phyloP scores from a whole-genome alignment of 64 coral and sea anemone genomes.

The Pocillopora verrucosa region DNA sequence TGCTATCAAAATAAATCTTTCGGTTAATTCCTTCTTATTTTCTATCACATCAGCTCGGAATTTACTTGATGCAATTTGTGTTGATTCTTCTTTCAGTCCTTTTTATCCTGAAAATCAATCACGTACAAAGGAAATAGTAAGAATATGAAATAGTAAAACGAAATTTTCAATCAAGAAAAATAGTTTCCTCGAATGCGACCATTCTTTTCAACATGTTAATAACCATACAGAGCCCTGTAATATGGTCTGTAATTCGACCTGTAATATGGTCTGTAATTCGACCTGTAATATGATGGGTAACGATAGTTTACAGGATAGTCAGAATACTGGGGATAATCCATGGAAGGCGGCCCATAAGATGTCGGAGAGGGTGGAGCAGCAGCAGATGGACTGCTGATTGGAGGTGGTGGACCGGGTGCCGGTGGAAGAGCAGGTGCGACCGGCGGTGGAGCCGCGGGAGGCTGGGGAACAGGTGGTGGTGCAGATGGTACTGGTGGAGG shows the following conservation, averaged over 20 bases:
- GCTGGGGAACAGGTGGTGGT: not conserved
- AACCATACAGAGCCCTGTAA: conserved; percentile 2
- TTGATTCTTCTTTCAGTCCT: not conserved
- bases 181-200: not conserved
- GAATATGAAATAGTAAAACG: not conserved
- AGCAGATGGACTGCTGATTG: not conserved
- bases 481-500: conserved; percentile 1
- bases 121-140: not conserved
- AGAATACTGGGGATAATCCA: conserved; percentile 27
- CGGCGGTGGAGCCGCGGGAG: not conserved
- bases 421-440: not conserved
- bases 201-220: not conserved
- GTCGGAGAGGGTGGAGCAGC: not conserved
- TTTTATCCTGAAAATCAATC: conserved; percentile 16
- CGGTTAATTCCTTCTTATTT: too few species aligned
- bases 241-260: not conserved
- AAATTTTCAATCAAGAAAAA: not conserved
- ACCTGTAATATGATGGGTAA: not conserved
- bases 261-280: not conserved
- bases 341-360: not conserved
- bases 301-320: not conserved
- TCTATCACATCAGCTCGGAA: too few species aligned
- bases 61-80: too few species aligned
- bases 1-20: too few species aligned
- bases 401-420: not conserved